Evolutionary conservation across 2,113 vertebrate genomes (phyloP).

Genomic region (Ptyas mucosa): DNA sequence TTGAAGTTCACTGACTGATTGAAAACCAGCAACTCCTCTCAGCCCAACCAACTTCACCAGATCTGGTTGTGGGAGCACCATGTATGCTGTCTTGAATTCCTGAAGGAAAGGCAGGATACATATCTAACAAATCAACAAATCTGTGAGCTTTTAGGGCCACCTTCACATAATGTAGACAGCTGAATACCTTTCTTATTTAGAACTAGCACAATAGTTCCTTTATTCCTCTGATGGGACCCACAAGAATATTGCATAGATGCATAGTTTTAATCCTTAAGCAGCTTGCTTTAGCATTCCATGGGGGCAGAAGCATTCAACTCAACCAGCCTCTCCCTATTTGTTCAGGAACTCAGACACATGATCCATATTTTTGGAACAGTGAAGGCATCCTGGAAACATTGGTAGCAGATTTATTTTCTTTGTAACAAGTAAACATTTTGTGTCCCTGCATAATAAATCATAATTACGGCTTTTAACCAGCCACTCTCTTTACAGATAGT

Average conservation of each 20-base stretch:
- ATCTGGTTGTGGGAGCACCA: not conserved
- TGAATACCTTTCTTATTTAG: conserved; percentile 41
- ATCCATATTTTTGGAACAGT: not conserved
- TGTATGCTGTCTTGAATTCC: not conserved
- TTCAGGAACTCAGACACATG: not conserved
- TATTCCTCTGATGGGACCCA: conserved; percentile 2
- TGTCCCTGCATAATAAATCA: not conserved
- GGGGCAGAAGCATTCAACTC: not conserved
- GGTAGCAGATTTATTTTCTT: not conserved
- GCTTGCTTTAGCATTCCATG: not conserved
- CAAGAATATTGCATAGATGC: conserved; percentile 12
- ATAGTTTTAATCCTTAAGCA: not conserved
- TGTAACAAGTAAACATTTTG: not conserved
- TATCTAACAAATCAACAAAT: conserved; percentile 25
- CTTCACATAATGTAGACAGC: conserved; percentile 35
- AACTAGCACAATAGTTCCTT: conserved; percentile 33
- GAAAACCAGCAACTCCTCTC: not conserved
- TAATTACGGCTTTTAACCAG: no score
- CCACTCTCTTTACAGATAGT: not conserved
- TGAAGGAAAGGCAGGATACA: not conserved
- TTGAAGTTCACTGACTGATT: not conserved
- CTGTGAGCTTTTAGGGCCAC: conserved; percentile 43
- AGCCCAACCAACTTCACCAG: not conserved
- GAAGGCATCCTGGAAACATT: not conserved
- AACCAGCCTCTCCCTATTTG: not conserved